Base-by-base conservation (phyloP, 1,140 invertebrate genomes). In the Drosophila bocki region DNA sequence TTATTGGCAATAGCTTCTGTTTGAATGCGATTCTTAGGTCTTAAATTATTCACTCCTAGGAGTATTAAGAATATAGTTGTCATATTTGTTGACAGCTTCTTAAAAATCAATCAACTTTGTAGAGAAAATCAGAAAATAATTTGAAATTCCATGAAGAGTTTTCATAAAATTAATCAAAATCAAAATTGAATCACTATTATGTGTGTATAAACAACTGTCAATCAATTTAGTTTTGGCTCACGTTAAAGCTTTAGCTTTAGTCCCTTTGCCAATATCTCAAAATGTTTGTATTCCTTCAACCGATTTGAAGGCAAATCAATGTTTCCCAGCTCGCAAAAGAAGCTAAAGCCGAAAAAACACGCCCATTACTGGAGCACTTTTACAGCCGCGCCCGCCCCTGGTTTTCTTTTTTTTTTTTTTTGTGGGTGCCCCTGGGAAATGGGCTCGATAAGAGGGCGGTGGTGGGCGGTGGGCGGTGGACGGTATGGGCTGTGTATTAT, bases 401-500 rank as follows among this genome's bases (percentile, higher is more conserved):
- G 29, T 33, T 26, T 54, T 22, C 33, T 22, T 33, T 35, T 19
- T 13, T 15, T 37, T 35, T n/a, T 48, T 50, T 37, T 56, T 37
- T 54, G 13, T 13, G 19, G 51, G 35, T 19, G 35, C 53, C 59
- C 50, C 42, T 35, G 51, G 32, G 58, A 19, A 62, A 13, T 15
- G 48, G 13, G 15, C 62, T 33, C 44, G 60, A 68, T 37, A 54
- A 50, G 33, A 26, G 35, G 35, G 17, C 17, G 15, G n/a, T 37
- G n/a, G n/a, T n/a, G 39, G 22, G 37, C 19, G 22, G 17, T 41
- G 29, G 17, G 26, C 26, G 26, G 26, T 29, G 5, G 12, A 7
- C 17, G 35, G 44, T 33, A 47, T 35, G 42, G 45, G 60, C 37
- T 45, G 57, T 75, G 70, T 82, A 78, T 75, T 87, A 83, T 87